phyloP scores from a whole-genome alignment of 2,797 vertebrate species.

The Remorina albescens region DNA sequence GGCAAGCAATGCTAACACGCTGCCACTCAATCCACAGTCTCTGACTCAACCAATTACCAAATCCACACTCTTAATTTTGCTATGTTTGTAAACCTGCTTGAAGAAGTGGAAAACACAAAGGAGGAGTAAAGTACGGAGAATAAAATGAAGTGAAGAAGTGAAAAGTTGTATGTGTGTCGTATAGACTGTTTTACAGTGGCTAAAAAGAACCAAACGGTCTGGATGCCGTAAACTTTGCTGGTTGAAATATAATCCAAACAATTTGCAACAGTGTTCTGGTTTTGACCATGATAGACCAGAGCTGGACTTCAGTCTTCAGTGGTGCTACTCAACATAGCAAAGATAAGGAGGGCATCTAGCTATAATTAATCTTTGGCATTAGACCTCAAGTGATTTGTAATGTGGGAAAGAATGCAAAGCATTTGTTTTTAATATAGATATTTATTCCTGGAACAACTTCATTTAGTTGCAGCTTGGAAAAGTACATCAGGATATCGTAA shows the following conservation, averaged over 20 bases:
- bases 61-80: not conserved
- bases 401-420: conserved; percentile 53
- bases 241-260: conserved; percentile 8
- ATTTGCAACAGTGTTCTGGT: not conserved
- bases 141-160: not conserved
- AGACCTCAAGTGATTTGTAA: conserved; percentile 29
- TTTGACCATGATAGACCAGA: conserved; percentile 10
- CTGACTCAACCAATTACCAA: conserved; percentile 30
- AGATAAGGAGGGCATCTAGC: conserved; percentile 60
- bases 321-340: conserved; percentile 29
- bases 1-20: conserved; percentile 62
- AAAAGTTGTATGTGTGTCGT: not conserved
- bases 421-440: conserved; percentile 65
- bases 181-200: too few relatives aligned
- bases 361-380: conserved; percentile 75
- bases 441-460: conserved; percentile 61
- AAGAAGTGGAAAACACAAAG: not conserved
- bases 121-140: not conserved
- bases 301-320: conserved; percentile 11
- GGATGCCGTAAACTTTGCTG: not conserved
- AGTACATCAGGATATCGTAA: not conserved
- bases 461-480: conserved; percentile 56
- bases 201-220: too few relatives aligned
- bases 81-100: not conserved
- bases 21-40: conserved; percentile 44